These are phyloP conservation scores for Selenia dentaria DNA, from an alignment of 2,888 invertebrate genomes.

Conservation along the genomic window DNA sequence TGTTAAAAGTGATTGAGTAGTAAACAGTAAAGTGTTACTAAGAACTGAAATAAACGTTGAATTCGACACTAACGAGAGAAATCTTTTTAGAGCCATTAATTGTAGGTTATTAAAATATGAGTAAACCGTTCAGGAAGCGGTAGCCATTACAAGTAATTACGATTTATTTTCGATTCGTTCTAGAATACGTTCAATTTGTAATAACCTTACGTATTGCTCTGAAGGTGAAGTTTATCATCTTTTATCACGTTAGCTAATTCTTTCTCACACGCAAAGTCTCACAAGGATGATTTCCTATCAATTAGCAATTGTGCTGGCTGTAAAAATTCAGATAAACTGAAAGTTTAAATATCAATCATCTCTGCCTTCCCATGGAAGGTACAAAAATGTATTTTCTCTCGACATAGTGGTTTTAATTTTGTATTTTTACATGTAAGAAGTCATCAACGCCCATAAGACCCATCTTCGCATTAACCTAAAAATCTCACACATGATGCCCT, in stretches of 20 bases:
- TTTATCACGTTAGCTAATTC: not conserved
- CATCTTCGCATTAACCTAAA: not conserved
- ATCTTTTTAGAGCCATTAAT: conserved; percentile 39
- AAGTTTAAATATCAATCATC: too few species aligned
- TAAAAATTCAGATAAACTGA: too few species aligned
- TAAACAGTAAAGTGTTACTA: not conserved
- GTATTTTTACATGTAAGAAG: too few species aligned
- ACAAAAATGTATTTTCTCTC: too few species aligned
- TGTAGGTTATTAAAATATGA: conserved; percentile 41
- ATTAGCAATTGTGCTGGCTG: conserved; percentile 1
- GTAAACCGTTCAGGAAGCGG: conserved; percentile 40
- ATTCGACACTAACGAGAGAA: conserved; percentile 40
- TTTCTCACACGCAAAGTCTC: not conserved
- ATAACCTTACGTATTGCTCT: not conserved
- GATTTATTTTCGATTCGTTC: conserved; percentile 23
- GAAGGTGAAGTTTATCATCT: conserved; percentile 8
- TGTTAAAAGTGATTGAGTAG: not conserved
- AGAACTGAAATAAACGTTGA: not conserved
- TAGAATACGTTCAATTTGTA: conserved; percentile 10
- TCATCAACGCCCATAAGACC: not conserved
- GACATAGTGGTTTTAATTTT: too few species aligned
- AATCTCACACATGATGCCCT: conserved; percentile 25
- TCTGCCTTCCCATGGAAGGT: too few species aligned
- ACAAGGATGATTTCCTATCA: not conserved
- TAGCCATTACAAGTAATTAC: conserved; percentile 36